Base-by-base conservation (phyloP, 2,113 vertebrate genomes). In the Cynocephalus volans region DNA sequence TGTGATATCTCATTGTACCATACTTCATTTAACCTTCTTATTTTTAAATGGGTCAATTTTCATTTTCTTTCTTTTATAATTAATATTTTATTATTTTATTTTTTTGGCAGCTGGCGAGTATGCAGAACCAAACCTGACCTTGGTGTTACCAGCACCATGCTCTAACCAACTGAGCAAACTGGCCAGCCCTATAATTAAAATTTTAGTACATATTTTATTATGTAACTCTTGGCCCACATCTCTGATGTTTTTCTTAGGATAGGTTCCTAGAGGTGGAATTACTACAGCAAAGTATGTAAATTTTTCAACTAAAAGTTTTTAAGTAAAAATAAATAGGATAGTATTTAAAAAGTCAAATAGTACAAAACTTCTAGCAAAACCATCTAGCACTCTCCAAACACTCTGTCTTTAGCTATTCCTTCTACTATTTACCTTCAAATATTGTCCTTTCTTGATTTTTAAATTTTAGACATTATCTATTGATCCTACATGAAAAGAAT, bases 51-150 rank as follows among this genome's bases (percentile, higher is more conserved):
- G 24, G 76, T 70, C 65, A 70, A 23, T 72, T 92, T 96, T 88
- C 13, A 88, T 50, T 90, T 98, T 90, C 19, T 95, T 93, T 15
- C 48, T 90, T 96, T 94, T 65, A 96, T 36, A 96, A 87, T 82
- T 77, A 85, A 26, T 65, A 83, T 84, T 70, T 41, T 41, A 41
- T 41, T 41, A 41, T 41, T 41, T 41, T 41, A 41, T 41, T 41
- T 41, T 41, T 41, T 41, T 41, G 41, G 41, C 41, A 41, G 41
- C 41, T 41, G 41, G 41, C 41, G 3, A 41, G 41, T 4, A 41
- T 41, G 41, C 41, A 41, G 41, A 41, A 41, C 41, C 41, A 41
- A 41, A 41, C 41, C 41, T 41, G 41, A 41, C 41, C 41, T 41
- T 41, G 41, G 41, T 41, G 41, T 41, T 41, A 41, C 41, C 41